These are phyloP conservation scores for Physeter macrocephalus DNA, from an alignment of 2,113 vertebrate species.

Conservation along the genomic window DNA sequence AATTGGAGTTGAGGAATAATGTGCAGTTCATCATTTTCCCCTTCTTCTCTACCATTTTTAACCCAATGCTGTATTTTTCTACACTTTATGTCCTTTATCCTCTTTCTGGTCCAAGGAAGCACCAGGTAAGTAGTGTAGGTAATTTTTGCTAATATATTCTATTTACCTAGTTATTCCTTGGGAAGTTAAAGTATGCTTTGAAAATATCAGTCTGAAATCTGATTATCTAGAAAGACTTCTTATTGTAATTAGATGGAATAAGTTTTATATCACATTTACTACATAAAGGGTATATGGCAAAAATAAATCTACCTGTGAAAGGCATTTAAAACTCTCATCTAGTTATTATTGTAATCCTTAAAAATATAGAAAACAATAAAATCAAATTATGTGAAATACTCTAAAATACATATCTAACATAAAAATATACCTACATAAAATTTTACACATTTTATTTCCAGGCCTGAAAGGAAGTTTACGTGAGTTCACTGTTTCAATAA, in stretches of 20 bases:
- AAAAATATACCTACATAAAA: neutral
- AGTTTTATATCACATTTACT: neutral
- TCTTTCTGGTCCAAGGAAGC: neutral
- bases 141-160: neutral
- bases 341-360: neutral
- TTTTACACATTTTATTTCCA: neutral
- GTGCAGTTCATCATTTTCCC: neutral
- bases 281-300: neutral
- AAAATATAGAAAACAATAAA: neutral
- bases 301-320: neutral
- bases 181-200: neutral
- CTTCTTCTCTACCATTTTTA: neutral
- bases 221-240: neutral
- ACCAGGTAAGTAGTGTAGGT: neutral
- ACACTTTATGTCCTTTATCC: neutral
- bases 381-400: neutral
- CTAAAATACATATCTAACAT: neutral
- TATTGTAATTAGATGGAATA: neutral
- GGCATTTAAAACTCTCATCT: neutral
- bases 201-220: neutral
- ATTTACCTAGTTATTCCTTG: neutral
- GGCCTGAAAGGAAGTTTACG: neutral
- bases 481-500: neutral
- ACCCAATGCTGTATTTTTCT: neutral
- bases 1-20: neutral